These are phyloP conservation scores for Sitobion miscanthi DNA, from an alignment of 1,140 invertebrate genomes.

Conservation along the genomic window DNA sequence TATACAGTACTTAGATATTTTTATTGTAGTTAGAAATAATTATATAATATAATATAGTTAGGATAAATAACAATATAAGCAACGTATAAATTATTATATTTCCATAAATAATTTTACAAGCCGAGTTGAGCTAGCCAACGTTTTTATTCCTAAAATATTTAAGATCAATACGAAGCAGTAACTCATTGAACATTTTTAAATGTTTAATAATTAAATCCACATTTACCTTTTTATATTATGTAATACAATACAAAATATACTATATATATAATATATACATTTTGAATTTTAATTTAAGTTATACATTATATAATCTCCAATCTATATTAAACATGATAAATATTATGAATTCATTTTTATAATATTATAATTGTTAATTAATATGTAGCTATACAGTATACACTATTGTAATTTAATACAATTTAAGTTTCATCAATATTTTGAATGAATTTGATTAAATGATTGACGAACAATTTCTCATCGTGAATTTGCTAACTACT, in stretches of 20 bases:
- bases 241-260: neutral
- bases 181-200: neutral
- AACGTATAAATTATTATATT: neutral
- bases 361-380: neutral
- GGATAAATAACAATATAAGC: neutral
- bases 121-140: too few relatives aligned
- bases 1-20: conserved; percentile 20
- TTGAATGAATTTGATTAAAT: neutral
- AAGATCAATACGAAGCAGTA: neutral
- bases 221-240: neutral
- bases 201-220: conserved; percentile 19
- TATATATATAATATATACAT: neutral
- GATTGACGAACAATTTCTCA: neutral
- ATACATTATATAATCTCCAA: neutral
- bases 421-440: neutral
- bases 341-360: neutral
- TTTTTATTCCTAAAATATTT: neutral
- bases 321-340: neutral
- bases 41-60: neutral
- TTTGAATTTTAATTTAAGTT: neutral
- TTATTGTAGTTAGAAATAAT: conserved; percentile 34
- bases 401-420: neutral
- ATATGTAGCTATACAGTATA: neutral
- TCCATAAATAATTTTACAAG: neutral
- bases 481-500: neutral